Base-by-base conservation (phyloP, 1,140 invertebrate species). In the Helicoverpa armigera region DNA sequence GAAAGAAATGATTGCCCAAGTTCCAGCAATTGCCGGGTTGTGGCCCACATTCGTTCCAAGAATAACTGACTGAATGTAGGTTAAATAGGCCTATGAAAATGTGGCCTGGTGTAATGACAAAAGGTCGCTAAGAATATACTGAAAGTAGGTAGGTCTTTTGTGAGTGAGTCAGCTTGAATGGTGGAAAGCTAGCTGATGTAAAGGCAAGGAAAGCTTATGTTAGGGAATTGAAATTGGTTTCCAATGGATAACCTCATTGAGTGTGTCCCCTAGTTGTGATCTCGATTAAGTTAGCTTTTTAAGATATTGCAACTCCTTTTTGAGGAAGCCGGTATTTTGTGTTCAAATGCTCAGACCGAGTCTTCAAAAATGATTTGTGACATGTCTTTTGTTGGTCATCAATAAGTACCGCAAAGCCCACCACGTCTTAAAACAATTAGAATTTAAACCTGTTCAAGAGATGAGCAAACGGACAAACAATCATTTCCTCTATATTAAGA, bases 1-100 rank as follows among this genome's bases (percentile, higher is more conserved):
- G 50, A 70, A 70, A 70, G 67, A 70, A 70, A 70, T 70, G 67
- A 53, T 73, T 73, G 70, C 70, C 9, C 53, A 73, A 73, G 53
- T 53, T 56, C 69, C 51, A 56, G 29, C 23, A 53, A 72, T 53
- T 58, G 23, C 29, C 53, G 23, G 23, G 53, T 14, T 50, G n/a
- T 56, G 53, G 4, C 70, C 70, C 23, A 56, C 53, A 29, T 70
- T n/a, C 13, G 18, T 54, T 56, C 56, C 70, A 9, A 56, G 70
- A 73, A 73, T 73, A 73, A 56, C 51, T 16, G 70, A 13, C 18
- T 3, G 65, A 56, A 73, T 69, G 70, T 73, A 11, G 70, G 70
- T 73, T 56, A 56, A 31, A 43, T 10, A 58, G 53, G 53, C 31
- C 31, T 43, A 35, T 18, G 70, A 16, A 18, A 16, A 29, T 16